Conservation (phyloP, 2,888 invertebrate species). For the Drosophila emarginata region DNA sequence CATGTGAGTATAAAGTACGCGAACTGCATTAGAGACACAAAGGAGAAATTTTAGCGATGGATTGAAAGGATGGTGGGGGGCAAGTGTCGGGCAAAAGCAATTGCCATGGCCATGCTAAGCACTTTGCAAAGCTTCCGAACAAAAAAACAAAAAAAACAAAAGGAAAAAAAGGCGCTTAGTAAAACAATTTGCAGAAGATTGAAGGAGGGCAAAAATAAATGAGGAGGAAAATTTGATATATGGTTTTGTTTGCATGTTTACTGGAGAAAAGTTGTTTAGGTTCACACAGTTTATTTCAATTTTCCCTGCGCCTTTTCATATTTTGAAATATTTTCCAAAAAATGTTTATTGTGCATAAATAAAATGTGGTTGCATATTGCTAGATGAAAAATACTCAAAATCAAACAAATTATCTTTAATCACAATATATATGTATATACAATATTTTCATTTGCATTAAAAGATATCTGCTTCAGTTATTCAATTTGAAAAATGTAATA, state of each 20-base stretch:
- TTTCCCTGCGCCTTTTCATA: background rate
- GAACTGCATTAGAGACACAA: conserved; percentile 48
- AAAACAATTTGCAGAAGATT: conserved; percentile 3
- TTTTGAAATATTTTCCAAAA: no score
- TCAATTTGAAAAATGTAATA: no score
- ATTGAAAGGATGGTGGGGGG: background rate
- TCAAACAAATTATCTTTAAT: no score
- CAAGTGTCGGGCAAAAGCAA: background rate
- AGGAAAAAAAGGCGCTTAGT: conserved; percentile 15
- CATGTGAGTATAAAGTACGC: conserved; percentile 40
- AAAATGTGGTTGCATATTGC: no score
- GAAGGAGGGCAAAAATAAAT: conserved; percentile 17
- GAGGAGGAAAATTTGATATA: conserved; percentile 12
- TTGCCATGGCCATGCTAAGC: conserved; percentile 15
- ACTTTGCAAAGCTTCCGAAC: conserved; percentile 23
- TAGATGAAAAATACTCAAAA: no score
- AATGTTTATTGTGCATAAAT: no score
- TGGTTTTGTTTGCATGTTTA: background rate
- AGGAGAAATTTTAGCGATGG: background rate
- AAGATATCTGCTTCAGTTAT: no score
- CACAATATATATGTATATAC: no score
- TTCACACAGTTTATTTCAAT: background rate
- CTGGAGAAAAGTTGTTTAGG: background rate
- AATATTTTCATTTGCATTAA: no score
- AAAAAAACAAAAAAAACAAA: conserved; percentile 28